Evolutionary conservation across 92 coral and sea anemone species (phyloP).

Genomic region (Ricordea florida): DNA sequence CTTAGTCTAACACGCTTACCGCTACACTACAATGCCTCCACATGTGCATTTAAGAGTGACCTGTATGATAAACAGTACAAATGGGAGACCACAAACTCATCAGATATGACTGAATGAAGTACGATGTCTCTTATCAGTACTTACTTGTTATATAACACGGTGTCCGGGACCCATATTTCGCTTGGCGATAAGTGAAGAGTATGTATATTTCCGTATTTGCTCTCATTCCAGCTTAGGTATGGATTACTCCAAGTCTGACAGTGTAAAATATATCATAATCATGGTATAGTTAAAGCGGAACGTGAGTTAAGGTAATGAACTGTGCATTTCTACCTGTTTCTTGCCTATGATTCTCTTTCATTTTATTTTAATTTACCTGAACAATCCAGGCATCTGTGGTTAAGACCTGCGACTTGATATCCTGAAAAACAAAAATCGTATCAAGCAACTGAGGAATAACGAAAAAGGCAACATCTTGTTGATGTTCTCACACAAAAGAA

Average conservation of each 20-base stretch:
- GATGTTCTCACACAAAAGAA: background rate
- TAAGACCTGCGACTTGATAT: slow-evolving; percentile 66
- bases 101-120: no score
- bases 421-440: slow-evolving; percentile 52
- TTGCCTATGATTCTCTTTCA: no score
- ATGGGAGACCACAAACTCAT: no score
- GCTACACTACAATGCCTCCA: no score
- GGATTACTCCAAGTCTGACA: slow-evolving; percentile 85
- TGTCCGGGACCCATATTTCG: slow-evolving; percentile 92
- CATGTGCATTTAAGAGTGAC: no score
- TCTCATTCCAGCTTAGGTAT: slow-evolving; percentile 72
- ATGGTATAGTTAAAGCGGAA: background rate
- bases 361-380: slow-evolving; percentile 55
- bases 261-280: background rate
- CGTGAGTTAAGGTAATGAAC: background rate
- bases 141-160: slow-evolving; percentile 89
- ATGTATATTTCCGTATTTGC: slow-evolving; percentile 63
- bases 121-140: background rate
- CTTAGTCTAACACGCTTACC: no score
- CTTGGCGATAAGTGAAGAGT: slow-evolving; percentile 77
- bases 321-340: background rate
- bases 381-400: slow-evolving; percentile 79
- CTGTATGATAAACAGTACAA: no score
- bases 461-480: no score
- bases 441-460: no score